Conservation (phyloP, 2,113 vertebrate genomes). For the Abramis brama region DNA sequence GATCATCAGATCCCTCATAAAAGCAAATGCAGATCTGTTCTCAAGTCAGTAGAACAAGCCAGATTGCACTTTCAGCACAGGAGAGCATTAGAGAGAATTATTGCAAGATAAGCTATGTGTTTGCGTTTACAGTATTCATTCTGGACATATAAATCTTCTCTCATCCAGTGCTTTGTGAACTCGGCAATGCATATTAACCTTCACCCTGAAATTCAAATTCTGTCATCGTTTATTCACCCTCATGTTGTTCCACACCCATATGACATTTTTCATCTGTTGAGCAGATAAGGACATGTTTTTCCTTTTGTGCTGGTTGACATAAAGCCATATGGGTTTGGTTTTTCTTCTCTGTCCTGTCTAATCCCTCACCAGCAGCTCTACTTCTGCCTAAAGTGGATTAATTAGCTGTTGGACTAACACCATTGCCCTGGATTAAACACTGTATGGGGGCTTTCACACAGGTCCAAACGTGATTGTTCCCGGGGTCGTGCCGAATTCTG, state of each 20-base stretch:
- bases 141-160: not conserved
- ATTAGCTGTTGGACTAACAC: conserved; percentile 43
- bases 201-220: not conserved
- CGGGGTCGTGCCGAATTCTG: too few species aligned
- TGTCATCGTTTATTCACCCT: not conserved
- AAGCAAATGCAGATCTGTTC: not conserved
- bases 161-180: not conserved
- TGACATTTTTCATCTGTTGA: not conserved
- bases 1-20: not conserved
- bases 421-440: conserved; percentile 43
- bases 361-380: not conserved
- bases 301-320: not conserved
- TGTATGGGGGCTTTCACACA: conserved; percentile 7
- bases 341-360: not conserved
- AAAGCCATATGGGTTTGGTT: not conserved
- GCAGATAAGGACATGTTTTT: not conserved
- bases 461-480: not conserved
- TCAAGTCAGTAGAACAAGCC: conserved; percentile 8
- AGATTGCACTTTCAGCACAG: not conserved
- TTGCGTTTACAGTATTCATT: not conserved
- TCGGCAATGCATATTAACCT: not conserved
- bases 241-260: not conserved
- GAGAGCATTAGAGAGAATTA: not conserved
- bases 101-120: conserved; percentile 3
- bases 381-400: conserved; percentile 46